Percentiles rank a stretch among this genome's conserved stretches.
phyloP scores from a whole-genome alignment of 1,140 invertebrate genomes.

The Drosophila arizonae region DNA sequence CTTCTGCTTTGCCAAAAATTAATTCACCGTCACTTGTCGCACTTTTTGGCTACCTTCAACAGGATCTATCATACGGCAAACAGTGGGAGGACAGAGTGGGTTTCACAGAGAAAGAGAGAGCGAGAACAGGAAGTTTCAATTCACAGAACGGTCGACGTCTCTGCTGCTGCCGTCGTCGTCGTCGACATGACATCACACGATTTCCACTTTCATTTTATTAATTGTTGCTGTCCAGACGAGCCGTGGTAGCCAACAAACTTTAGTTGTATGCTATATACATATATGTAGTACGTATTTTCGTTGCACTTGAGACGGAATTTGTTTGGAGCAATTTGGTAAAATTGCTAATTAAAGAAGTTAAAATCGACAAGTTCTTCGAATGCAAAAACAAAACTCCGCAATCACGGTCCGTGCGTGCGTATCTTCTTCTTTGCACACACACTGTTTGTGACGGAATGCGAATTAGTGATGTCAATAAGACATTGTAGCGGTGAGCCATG shows the following conservation, averaged over 20 bases:
- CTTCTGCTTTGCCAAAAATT: conserved; percentile 47
- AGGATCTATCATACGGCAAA: conserved; percentile 29
- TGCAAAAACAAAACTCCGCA: conserved; percentile 54
- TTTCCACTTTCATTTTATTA: conserved; percentile 67
- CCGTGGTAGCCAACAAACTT: conserved; percentile 12
- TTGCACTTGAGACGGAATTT: conserved; percentile 55
- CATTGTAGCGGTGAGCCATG: conserved; percentile 1
- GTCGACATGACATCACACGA: conserved; percentile 77
- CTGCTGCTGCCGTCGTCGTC: conserved; percentile 39
- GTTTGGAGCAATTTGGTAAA: conserved; percentile 32
- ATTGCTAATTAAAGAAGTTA: conserved; percentile 38
- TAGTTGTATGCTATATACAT: not conserved
- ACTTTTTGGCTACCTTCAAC: conserved; percentile 13
- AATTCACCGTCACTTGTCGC: conserved; percentile 40
- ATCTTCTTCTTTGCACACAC: conserved; percentile 49
- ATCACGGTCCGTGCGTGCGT: conserved; percentile 45
- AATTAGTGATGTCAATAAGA: conserved; percentile 25
- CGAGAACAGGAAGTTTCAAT: conserved; percentile 71
- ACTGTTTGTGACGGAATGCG: conserved; percentile 66
- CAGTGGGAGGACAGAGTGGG: not conserved
- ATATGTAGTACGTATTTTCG: conserved; percentile 48
- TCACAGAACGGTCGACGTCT: conserved; percentile 61
- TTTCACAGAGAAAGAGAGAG: conserved; percentile 23
- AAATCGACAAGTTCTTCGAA: conserved; percentile 39
- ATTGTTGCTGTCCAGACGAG: conserved; percentile 31